Percentiles rank a stretch among this genome's conserved stretches.
Conservation (phyloP, 2,888 invertebrate genomes). For the Aproaerema taeniolella region DNA sequence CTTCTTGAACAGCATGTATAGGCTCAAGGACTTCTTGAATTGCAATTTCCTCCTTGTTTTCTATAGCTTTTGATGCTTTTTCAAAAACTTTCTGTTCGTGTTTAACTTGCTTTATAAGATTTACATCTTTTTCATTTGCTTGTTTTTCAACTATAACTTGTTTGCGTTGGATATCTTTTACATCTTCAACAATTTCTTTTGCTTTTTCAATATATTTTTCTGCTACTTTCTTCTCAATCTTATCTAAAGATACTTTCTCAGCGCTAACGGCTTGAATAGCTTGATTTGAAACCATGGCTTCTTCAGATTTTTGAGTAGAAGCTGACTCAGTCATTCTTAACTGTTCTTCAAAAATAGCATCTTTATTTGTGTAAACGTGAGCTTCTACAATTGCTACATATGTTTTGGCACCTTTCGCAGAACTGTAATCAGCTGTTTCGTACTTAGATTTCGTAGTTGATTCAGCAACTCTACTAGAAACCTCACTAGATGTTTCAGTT, state of each 20-base stretch:
- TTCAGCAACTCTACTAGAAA: constrained; percentile 22
- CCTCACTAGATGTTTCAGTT: constrained; percentile 15
- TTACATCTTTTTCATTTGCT: neutral
- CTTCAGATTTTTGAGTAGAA: constrained; percentile 28
- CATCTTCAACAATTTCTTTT: neutral
- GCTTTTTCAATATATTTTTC: neutral
- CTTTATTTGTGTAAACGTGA: constrained; percentile 61
- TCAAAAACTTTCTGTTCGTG: neutral
- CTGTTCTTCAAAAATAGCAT: constrained; percentile 50
- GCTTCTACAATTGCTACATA: constrained; percentile 65
- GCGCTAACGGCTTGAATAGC: constrained; percentile 4
- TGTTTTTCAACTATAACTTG: neutral
- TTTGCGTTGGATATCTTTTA: neutral
- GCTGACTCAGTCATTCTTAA: constrained; percentile 41
- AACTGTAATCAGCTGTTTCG: constrained; percentile 27
- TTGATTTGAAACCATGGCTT: constrained; percentile 20
- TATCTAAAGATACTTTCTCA: constrained; percentile 1
- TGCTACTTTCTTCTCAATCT: neutral
- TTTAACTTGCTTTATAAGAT: neutral
- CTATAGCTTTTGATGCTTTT: constrained; percentile 7
- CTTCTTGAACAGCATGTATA: constrained; percentile 1
- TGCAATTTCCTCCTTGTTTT: neutral
- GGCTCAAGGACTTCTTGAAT: neutral
- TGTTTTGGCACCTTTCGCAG: constrained; percentile 39
- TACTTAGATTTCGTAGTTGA: constrained; percentile 29